Evolutionary conservation across 1,140 invertebrate species (phyloP), one percentile per base, ranked within the genome.

Genomic region (Holotrichia oblita): DNA sequence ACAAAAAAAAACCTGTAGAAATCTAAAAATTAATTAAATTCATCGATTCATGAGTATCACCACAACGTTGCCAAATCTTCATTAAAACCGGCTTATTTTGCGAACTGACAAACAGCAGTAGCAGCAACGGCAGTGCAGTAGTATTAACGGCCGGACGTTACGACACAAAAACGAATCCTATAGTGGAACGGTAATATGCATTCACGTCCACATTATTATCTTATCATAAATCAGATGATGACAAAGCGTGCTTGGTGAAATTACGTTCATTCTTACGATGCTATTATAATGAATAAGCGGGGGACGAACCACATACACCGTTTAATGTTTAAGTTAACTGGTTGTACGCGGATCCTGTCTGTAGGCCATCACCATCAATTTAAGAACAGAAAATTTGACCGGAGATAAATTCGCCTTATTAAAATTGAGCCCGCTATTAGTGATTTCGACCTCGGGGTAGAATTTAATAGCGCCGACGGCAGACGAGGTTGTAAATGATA

Each of bases 191-290:
- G 61, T 64, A 64, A 64, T 64, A 64, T 64, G 10, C 61, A 27
- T 64, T 64, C 61, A 64, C 17, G 61, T 64, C 17, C 22, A 27
- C 17, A 10, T 17, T 64, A 64, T 64, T 64, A 3, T 64, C 61
- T 64, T 64, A 64, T 64, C 61, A 27, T 64, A 64, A 64, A 64
- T 64, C 61, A 64, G 61, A 64, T 64, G 61, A 64, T 64, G 61
- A 64, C 61, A 64, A 64, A 64, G 61, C 61, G 61, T 64, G 61
- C 61, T 64, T 64, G 61, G 61, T 22, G 61, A 64, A 64, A 64
- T 64, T 64, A 64, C 20, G 61, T 64, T 64, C n/a, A 64, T 64
- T 7, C 61, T 27, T 20, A 9, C 61, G 61, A 64, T 27, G 61
- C 17, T 17, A 20, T n/a, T 9, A 64, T 64, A 64, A 24, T 64